Base-by-base conservation (phyloP, 1,140 invertebrate genomes). In the Drosophila repleta region DNA sequence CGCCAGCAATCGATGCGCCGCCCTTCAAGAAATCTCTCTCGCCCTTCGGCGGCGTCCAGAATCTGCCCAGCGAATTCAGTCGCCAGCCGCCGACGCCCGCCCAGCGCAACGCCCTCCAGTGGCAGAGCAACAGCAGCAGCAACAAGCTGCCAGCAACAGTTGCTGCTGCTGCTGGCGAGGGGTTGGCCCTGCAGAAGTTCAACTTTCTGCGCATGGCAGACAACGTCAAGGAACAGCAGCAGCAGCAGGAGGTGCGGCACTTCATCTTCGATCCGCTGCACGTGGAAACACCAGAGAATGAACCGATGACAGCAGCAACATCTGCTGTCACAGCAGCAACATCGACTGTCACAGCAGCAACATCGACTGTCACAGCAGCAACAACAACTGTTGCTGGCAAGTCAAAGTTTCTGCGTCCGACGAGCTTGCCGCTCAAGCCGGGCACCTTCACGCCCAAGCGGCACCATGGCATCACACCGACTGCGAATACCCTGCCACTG, bases 391-490 rank as follows among this genome's bases (percentile, higher is more conserved):
- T 13, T 10, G 21, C 46, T 51, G 13, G 69, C n/a, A 81, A 89
- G 10, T 63, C 79, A 0, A 81, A 96, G 81, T 97, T 97, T 91
- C 92, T 96, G 35, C 92, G 96, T 66, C 96, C 96, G 1, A 96
- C 95, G 0, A 96, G 95, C 20, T 90, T 97, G 51, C 95, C 96
- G 0, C 90, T 97, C 6, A 97, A 97, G 91, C 96, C 96, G 3
- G 96, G 95, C 4, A 96, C 95, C 2, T 96, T 96, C 80, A 95
- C 94, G 1, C 94, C 96, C 0, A 97, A 97, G 84, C 94, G 94
- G 52, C 95, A 96, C 87, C 95, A 96, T 73, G 96, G 96, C 0
- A 94, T 96, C 35, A 96, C 95, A 2, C 95, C 95, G 0, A 96
- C 94, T 43, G 94, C 95, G 7, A 96, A 96, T 67, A 96, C 96